Conservation (phyloP, 2,113 vertebrate species). For the Furnarius figulus region DNA sequence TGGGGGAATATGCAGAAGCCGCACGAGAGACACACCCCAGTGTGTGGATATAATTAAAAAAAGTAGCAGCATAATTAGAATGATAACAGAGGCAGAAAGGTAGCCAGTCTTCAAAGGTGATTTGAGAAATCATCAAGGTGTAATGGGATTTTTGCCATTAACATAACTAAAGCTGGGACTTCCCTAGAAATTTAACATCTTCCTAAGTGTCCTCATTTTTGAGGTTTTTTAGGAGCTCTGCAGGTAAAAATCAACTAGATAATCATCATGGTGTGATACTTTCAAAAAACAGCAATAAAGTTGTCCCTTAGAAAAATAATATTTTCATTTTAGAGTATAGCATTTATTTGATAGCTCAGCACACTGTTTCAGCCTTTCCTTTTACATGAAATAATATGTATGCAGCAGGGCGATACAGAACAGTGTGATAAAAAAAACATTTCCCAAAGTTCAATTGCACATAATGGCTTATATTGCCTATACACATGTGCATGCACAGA, state of each 20-base stretch:
- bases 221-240: neutral
- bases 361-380: neutral
- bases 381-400: neutral
- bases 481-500: neutral
- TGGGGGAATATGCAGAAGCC: neutral
- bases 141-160: neutral
- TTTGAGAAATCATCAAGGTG: neutral
- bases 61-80: neutral
- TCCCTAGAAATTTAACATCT: neutral
- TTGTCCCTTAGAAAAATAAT: neutral
- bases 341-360: neutral
- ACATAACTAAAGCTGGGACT: neutral
- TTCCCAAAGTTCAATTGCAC: constrained; percentile 12
- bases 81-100: neutral
- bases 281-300: neutral
- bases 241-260: neutral
- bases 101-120: neutral
- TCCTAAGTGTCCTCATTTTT: neutral
- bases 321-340: neutral
- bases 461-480: neutral
- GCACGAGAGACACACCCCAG: neutral
- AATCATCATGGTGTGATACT: neutral
- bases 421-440: neutral
- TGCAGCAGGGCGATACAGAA: neutral
- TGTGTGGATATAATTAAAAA: neutral